These are phyloP conservation scores for Hormaphis cornu DNA, from an alignment of 1,140 invertebrate genomes.

Conservation along the genomic window DNA sequence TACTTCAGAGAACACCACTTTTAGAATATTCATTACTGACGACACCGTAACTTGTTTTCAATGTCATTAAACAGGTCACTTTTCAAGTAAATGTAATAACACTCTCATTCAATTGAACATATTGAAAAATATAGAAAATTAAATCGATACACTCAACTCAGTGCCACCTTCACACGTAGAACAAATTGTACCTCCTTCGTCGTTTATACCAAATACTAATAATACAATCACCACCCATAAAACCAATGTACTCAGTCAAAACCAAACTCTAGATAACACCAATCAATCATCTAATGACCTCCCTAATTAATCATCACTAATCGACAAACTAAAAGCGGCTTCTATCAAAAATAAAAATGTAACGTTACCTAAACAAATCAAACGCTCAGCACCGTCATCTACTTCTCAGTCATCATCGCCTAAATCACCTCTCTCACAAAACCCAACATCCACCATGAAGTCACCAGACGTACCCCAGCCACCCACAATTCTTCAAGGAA, in stretches of 20 bases:
- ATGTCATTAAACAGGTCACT: background rate
- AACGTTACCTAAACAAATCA: background rate
- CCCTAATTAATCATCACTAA: background rate
- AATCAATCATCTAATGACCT: background rate
- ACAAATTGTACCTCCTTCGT: background rate
- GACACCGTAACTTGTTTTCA: background rate
- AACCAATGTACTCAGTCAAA: too few species aligned
- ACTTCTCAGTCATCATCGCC: background rate
- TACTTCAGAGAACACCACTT: background rate
- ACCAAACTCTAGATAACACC: background rate
- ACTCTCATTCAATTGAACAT: background rate
- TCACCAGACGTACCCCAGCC: too few species aligned
- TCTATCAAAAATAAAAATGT: background rate
- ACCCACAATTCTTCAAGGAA: too few species aligned
- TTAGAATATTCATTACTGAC: background rate
- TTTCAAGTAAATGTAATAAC: background rate
- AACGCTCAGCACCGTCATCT: background rate
- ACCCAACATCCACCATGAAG: too few species aligned
- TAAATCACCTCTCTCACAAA: background rate
- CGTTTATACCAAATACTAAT: background rate
- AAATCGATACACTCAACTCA: background rate
- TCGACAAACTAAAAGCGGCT: background rate
- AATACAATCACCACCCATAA: background rate
- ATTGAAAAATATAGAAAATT: too few species aligned
- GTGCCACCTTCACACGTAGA: background rate